Percentiles rank a stretch among this genome's conserved stretches.
Conservation (phyloP, 2,797 vertebrate genomes). For the Synaphobranchus kaupii region DNA sequence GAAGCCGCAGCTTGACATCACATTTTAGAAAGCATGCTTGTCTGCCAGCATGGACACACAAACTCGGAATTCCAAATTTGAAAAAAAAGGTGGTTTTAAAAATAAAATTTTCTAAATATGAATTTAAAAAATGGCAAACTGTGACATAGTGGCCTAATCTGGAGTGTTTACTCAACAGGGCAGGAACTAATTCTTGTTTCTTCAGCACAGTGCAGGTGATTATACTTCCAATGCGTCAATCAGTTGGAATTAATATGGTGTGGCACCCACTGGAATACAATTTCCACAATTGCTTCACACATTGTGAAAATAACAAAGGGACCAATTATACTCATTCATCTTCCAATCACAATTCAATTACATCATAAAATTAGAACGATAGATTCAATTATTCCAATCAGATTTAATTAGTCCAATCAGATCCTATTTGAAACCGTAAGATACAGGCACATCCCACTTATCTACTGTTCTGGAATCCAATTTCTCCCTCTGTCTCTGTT, state of each 20-base stretch:
- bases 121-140: neutral
- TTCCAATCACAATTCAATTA: slow-evolving; percentile 22
- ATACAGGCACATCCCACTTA: neutral
- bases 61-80: neutral
- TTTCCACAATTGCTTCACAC: neutral
- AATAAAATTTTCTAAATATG: neutral
- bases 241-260: neutral
- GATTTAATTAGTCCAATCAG: slow-evolving; percentile 23
- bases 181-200: neutral
- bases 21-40: neutral
- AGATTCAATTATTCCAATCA: slow-evolving; percentile 17
- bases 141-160: neutral
- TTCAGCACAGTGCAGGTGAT: neutral
- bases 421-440: slow-evolving; percentile 10
- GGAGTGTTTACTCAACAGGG: neutral
- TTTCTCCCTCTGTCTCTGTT: neutral
- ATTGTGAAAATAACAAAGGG: slow-evolving; percentile 19
- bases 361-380: slow-evolving; percentile 10
- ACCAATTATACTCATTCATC: slow-evolving; percentile 16
- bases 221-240: neutral
- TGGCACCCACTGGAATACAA: slow-evolving; percentile 15
- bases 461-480: slow-evolving; percentile 2
- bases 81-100: neutral
- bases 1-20: neutral
- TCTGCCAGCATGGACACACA: neutral